phyloP scores from a whole-genome alignment of 2,888 invertebrate genomes.

The Limenitis camilla region DNA sequence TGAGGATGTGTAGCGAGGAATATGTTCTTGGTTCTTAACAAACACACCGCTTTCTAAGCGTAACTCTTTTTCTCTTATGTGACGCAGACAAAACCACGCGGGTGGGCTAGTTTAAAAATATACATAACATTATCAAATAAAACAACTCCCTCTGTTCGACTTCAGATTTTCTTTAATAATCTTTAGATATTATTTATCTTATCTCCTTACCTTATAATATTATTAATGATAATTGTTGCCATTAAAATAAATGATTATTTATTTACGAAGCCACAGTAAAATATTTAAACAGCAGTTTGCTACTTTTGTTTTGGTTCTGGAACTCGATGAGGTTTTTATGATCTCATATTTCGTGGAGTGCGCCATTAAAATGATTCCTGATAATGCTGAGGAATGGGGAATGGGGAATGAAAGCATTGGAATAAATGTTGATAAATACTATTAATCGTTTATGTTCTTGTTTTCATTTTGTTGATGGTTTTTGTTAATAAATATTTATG shows the following conservation, averaged over 20 bases:
- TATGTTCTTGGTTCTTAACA: too few relatives aligned
- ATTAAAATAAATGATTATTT: not conserved
- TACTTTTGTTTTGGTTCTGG: not conserved
- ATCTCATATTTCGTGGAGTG: conserved; percentile 4
- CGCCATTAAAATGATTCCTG: not conserved
- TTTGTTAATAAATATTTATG: too few relatives aligned
- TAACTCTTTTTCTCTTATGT: too few relatives aligned
- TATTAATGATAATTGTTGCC: not conserved
- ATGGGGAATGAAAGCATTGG: not conserved
- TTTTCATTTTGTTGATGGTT: too few relatives aligned
- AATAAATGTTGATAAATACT: not conserved
- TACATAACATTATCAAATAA: too few relatives aligned
- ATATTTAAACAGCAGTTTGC: not conserved
- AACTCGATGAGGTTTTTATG: conserved; percentile 8
- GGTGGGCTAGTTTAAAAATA: too few relatives aligned
- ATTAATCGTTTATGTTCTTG: not conserved
- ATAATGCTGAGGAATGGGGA: not conserved
- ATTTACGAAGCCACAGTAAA: not conserved
- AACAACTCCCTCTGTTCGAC: too few relatives aligned
- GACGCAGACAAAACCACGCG: too few relatives aligned
- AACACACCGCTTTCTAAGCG: too few relatives aligned
- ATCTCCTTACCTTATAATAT: not conserved
- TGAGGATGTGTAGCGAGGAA: too few relatives aligned
- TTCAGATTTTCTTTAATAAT: not conserved
- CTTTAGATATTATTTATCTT: not conserved